Conservation (phyloP, 1,140 invertebrate species). For the Drosophila pectinifera region DNA sequence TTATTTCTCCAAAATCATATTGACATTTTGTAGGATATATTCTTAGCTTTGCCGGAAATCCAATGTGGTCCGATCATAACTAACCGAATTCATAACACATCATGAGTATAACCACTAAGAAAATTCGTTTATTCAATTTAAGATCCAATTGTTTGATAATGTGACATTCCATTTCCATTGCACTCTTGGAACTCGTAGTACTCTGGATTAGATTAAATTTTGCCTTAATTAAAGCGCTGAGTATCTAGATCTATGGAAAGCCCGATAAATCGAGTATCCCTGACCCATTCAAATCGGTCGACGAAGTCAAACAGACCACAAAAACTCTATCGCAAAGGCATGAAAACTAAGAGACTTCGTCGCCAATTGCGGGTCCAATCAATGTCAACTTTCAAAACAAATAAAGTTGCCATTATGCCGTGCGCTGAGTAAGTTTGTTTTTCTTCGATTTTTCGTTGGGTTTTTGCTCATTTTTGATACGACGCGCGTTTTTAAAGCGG, state of each 20-base stretch:
- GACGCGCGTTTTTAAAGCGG: constrained; percentile 68
- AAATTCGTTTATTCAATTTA: too few species aligned
- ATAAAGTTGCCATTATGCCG: constrained; percentile 80
- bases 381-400: constrained; percentile 83
- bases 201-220: not conserved
- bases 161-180: not conserved
- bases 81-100: too few species aligned
- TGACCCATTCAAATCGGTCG: constrained; percentile 7
- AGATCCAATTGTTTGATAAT: too few species aligned
- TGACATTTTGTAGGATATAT: not conserved
- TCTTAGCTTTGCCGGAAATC: not conserved
- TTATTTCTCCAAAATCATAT: not conserved
- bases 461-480: constrained; percentile 58
- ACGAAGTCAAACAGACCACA: constrained; percentile 4
- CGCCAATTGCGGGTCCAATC: constrained; percentile 78
- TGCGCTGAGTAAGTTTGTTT: constrained; percentile 57
- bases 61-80: too few species aligned
- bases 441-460: constrained; percentile 28
- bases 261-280: not conserved
- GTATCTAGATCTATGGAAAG: not conserved
- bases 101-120: too few species aligned
- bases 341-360: constrained; percentile 33
- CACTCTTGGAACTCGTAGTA: not conserved
- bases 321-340: constrained; percentile 20
- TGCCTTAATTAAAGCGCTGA: not conserved